A percentile compares a stretch with the other conserved stretches of the same genome.
Evolutionary conservation across 2,113 vertebrate species (phyloP).

Genomic region (Dasyprocta punctata): DNA sequence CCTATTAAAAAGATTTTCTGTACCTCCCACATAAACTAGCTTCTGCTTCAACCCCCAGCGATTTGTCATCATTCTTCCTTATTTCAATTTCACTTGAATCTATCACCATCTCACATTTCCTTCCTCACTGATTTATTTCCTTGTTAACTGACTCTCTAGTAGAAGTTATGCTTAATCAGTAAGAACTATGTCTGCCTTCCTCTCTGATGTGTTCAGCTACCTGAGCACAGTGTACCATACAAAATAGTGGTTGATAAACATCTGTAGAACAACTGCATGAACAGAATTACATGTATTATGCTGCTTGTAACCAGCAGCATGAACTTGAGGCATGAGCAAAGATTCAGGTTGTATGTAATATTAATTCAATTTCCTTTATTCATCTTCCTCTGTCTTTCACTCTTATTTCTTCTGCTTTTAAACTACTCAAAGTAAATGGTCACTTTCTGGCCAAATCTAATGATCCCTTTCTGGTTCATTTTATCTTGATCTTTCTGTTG

Average conservation of each 20-base stretch:
- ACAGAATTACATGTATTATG: neutral
- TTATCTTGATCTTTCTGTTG: neutral
- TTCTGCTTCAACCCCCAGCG: neutral
- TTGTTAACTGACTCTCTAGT: neutral
- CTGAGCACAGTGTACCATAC: neutral
- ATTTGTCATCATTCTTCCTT: neutral
- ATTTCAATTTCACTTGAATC: neutral
- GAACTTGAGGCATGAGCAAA: neutral
- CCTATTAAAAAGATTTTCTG: neutral
- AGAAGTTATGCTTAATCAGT: neutral
- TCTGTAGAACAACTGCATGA: neutral
- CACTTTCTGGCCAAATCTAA: slow-evolving; percentile 3
- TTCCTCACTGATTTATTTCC: neutral
- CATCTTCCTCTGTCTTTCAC: neutral
- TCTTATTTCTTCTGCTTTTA: neutral
- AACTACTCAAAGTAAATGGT: slow-evolving; percentile 9
- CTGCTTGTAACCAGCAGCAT: neutral
- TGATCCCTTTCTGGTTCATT: neutral
- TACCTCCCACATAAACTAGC: neutral
- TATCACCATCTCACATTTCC: neutral
- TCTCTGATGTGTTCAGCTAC: neutral
- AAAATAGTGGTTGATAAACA: neutral
- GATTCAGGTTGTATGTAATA: neutral
- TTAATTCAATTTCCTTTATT: slow-evolving; percentile 3
- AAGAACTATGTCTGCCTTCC: neutral